These are phyloP conservation scores for Mylabris phalerata DNA, from an alignment of 1,140 invertebrate species.

Conservation along the genomic window DNA sequence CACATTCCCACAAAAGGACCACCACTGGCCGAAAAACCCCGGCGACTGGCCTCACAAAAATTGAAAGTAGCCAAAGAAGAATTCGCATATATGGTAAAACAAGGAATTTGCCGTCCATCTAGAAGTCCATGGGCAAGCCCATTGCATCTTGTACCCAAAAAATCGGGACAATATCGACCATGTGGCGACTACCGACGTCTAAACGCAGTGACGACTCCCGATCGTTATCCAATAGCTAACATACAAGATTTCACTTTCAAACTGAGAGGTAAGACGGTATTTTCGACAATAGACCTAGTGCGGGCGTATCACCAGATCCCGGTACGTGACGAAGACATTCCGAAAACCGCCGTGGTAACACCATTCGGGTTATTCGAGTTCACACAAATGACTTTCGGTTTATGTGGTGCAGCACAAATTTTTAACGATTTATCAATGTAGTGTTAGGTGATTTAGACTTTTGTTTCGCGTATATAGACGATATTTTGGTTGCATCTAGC, in stretches of 20 bases:
- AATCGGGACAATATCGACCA: slow-evolving; percentile 35
- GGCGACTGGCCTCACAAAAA: slow-evolving; percentile 36
- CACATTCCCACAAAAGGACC: too few relatives aligned
- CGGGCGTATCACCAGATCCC: slow-evolving; percentile 46
- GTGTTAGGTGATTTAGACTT: slow-evolving; percentile 15
- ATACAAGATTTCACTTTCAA: slow-evolving; percentile 33
- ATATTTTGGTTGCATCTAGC: slow-evolving; percentile 23
- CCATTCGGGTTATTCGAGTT: slow-evolving; percentile 42
- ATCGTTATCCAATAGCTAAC: slow-evolving; percentile 36
- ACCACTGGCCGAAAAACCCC: slow-evolving; percentile 30
- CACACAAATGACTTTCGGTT: slow-evolving; percentile 37
- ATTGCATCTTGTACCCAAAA: slow-evolving; percentile 41
- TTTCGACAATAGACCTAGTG: slow-evolving; percentile 45
- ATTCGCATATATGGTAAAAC: slow-evolving; percentile 28
- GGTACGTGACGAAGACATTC: slow-evolving; percentile 30
- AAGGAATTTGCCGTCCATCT: slow-evolving; percentile 31
- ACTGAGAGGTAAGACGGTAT: slow-evolving; percentile 39
- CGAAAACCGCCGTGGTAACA: slow-evolving; percentile 40
- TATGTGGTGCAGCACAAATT: slow-evolving; percentile 39
- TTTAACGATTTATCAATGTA: slow-evolving; percentile 20
- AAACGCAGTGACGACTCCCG: slow-evolving; percentile 41
- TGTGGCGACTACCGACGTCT: slow-evolving; percentile 44
- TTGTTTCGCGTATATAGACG: slow-evolving; percentile 29
- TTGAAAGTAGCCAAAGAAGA: slow-evolving; percentile 27
- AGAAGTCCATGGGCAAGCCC: slow-evolving; percentile 40